These are phyloP conservation scores for Leucoraja ocellata DNA, from an alignment of 2,797 vertebrate species.

Conservation along the genomic window DNA sequence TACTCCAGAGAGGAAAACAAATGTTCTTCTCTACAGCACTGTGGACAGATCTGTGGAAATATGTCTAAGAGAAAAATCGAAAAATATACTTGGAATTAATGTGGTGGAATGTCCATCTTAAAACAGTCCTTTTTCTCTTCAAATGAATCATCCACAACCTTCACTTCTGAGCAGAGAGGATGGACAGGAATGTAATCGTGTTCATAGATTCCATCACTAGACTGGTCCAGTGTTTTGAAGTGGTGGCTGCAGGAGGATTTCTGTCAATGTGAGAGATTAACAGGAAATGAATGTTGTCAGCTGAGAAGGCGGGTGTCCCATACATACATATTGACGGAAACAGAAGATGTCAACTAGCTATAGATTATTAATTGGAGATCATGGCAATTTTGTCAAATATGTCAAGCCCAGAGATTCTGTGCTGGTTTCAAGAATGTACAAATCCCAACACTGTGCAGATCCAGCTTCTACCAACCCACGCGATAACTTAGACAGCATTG, in stretches of 20 bases:
- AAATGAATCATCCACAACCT: not conserved
- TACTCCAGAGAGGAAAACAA: not conserved
- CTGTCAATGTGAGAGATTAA: conserved; percentile 3
- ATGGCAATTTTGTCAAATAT: not conserved
- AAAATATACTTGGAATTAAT: not conserved
- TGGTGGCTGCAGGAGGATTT: not conserved
- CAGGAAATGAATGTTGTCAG: not conserved
- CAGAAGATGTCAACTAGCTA: not conserved
- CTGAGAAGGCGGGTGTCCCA: not conserved
- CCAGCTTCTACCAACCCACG: not conserved
- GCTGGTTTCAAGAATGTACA: not conserved
- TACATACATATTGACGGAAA: not conserved
- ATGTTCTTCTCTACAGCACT: not conserved
- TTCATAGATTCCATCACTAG: not conserved
- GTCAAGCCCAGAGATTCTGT: not conserved
- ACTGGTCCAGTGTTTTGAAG: not conserved
- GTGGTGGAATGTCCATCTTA: not conserved
- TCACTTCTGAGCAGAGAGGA: not conserved
- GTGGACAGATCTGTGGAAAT: not conserved
- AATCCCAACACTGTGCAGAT: not conserved
- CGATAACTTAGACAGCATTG: no score
- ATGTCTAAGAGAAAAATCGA: not conserved
- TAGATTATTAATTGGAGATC: conserved; percentile 9
- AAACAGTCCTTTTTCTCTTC: not conserved
- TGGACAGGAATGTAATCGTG: not conserved